phyloP scores from a whole-genome alignment of 2,113 vertebrate species.

The Platysteira castanea region DNA sequence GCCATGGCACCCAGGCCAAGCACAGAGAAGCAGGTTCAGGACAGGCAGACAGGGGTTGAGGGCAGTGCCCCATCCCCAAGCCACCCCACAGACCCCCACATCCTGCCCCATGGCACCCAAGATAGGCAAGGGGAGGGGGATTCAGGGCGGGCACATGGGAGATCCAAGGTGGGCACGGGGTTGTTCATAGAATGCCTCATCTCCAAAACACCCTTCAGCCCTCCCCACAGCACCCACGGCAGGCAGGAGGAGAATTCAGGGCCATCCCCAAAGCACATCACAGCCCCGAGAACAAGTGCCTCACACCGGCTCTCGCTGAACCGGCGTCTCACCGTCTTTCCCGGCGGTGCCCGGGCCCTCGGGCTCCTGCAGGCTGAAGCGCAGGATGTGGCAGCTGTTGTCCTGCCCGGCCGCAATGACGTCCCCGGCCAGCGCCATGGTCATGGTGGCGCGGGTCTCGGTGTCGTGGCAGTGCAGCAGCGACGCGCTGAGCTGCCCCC shows the following conservation, averaged over 20 bases:
- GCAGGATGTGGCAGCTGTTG: conserved; percentile 83
- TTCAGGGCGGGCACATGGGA: background rate
- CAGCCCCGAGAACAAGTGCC: too few species aligned
- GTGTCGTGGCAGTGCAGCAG: conserved; percentile 90
- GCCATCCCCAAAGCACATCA: too few species aligned
- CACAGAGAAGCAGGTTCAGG: background rate
- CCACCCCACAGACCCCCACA: background rate
- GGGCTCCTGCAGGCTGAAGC: conserved; percentile 57
- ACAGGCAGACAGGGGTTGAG: background rate
- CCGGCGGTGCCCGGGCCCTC: background rate
- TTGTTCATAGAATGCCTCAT: too few species aligned
- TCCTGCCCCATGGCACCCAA: background rate
- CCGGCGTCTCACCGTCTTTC: conserved; percentile 63
- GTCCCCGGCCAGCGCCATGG: conserved; percentile 82
- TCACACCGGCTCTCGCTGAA: rapidly evolving
- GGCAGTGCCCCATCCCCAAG: background rate
- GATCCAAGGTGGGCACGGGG: background rate
- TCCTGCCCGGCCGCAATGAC: conserved; percentile 92
- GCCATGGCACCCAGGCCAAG: background rate
- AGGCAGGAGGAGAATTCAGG: too few species aligned
- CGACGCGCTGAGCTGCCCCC: conserved; percentile 80
- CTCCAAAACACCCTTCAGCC: background rate
- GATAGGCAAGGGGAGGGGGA: rapidly evolving
- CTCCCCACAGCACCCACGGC: background rate
- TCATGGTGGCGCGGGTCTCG: conserved; percentile 89